Evolutionary conservation across 2,888 invertebrate genomes (phyloP).

Genomic region (Dynastes maya): DNA sequence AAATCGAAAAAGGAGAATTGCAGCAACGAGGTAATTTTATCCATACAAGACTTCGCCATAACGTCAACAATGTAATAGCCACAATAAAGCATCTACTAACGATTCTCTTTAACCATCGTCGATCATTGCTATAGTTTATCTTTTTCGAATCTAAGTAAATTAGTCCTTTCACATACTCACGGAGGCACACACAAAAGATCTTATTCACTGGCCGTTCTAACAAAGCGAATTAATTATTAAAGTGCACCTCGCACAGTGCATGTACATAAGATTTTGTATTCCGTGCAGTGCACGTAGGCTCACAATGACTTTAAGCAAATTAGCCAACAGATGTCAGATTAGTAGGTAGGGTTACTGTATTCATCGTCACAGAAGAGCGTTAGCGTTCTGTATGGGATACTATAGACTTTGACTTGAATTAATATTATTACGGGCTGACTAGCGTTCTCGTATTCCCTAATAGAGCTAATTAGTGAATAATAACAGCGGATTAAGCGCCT

Average conservation of each 20-base stretch:
- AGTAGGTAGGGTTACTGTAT: conserved; percentile 49
- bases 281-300: conserved; percentile 17
- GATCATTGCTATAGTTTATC: too few relatives aligned
- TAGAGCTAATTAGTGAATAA: conserved; percentile 51
- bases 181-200: too few relatives aligned
- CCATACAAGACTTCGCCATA: too few relatives aligned
- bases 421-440: conserved; percentile 32
- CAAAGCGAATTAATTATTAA: conserved; percentile 41
- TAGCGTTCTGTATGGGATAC: neutral
- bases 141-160: too few relatives aligned
- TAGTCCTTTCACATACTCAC: too few relatives aligned
- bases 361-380: neutral
- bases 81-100: too few relatives aligned
- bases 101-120: too few relatives aligned
- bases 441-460: conserved; percentile 36
- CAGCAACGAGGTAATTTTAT: too few relatives aligned
- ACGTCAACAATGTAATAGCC: too few relatives aligned
- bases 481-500: conserved; percentile 39
- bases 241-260: neutral
- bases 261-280: neutral
- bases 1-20: too few relatives aligned
- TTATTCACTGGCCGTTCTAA: neutral
- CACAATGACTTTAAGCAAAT: conserved; percentile 52
- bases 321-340: conserved; percentile 51
- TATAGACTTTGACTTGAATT: conserved; percentile 43